Evolutionary conservation across 2,113 vertebrate genomes (phyloP).

Genomic region (Mirounga angustirostris): DNA sequence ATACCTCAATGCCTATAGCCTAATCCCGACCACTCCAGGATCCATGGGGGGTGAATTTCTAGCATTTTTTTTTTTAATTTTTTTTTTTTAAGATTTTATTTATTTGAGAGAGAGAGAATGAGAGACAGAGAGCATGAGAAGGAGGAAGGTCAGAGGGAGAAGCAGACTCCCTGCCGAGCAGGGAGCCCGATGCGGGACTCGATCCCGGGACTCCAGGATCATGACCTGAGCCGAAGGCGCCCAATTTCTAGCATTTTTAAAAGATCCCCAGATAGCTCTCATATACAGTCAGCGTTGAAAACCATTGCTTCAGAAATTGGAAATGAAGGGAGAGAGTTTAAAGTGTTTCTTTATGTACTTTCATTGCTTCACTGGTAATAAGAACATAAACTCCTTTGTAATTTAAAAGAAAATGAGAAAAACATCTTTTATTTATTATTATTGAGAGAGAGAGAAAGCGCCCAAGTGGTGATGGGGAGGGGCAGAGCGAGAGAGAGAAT

Average conservation of each 20-base stretch:
- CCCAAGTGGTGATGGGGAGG: not conserved
- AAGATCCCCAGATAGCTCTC: not conserved
- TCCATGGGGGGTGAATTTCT: not conserved
- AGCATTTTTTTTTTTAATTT: not conserved
- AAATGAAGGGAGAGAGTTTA: not conserved
- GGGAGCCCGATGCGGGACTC: no score
- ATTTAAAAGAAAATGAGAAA: not conserved
- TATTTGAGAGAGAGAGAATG: no score
- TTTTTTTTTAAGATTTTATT: no score
- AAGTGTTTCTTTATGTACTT: not conserved
- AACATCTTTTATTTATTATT: not conserved
- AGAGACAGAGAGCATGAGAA: no score
- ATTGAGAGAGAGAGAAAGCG: not conserved
- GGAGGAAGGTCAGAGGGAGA: no score
- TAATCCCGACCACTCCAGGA: not conserved
- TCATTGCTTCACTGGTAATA: not conserved
- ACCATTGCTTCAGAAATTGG: not conserved
- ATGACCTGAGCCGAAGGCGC: no score
- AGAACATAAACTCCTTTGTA: not conserved
- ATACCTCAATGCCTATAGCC: not conserved
- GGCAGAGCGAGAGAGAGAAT: not conserved
- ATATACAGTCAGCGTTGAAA: not conserved
- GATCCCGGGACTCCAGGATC: no score
- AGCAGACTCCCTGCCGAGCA: no score
- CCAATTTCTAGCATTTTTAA: not conserved